Percentiles rank a stretch among this genome's conserved stretches.
Evolutionary conservation across 2,113 vertebrate species (phyloP).

Genomic region (Barbus barbus): DNA sequence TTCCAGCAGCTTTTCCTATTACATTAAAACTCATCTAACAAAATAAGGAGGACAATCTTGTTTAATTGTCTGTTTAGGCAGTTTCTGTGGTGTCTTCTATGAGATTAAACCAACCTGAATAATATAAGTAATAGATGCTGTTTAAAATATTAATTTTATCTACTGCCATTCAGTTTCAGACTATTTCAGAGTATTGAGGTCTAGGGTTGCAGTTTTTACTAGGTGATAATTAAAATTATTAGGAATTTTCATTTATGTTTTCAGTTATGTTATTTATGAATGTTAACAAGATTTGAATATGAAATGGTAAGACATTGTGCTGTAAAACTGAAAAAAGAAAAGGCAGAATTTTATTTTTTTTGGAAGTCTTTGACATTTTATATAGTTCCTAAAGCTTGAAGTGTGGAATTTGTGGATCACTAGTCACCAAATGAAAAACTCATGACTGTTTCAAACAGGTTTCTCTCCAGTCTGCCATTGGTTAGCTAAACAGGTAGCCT

Average conservation of each 20-base stretch:
- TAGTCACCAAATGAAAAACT: neutral
- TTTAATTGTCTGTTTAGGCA: neutral
- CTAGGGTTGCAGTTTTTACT: neutral
- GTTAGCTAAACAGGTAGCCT: neutral
- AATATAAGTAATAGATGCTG: neutral
- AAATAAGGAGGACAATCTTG: neutral
- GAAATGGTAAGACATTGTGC: neutral
- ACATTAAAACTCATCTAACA: neutral
- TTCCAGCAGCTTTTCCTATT: neutral
- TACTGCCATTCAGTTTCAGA: neutral
- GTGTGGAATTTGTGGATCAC: no score
- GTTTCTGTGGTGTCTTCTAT: neutral
- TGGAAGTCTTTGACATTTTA: no score
- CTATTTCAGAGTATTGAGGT: neutral
- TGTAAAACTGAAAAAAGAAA: neutral
- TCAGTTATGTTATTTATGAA: no score
- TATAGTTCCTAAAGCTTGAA: no score
- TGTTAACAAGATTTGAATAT: neutral
- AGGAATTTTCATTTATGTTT: neutral
- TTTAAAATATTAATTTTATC: neutral
- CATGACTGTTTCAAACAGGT: neutral
- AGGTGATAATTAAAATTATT: neutral
- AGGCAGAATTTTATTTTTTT: neutral
- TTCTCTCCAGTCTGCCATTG: neutral
- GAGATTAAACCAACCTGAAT: neutral